Conservation (phyloP, 2,888 invertebrate species). For the Agrotis puta region DNA sequence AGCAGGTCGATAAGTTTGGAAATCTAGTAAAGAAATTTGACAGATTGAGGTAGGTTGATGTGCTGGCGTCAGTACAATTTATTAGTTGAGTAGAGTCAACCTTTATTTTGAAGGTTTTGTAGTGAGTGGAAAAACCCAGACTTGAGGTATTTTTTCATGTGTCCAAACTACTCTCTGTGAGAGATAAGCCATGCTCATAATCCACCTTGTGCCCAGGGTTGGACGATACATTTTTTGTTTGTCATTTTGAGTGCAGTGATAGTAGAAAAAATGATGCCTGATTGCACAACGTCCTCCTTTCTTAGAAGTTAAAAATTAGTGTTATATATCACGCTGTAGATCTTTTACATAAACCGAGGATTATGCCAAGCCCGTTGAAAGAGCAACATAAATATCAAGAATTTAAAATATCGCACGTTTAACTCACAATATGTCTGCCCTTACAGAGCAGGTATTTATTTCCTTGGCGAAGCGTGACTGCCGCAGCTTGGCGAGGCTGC, state of each 20-base stretch:
- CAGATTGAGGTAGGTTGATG: too few relatives aligned
- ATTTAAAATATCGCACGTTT: conserved; percentile 33
- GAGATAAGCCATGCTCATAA: not conserved
- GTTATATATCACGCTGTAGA: not conserved
- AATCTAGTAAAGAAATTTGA: too few relatives aligned
- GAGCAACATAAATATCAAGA: conserved; percentile 11
- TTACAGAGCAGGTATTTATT: conserved; percentile 58
- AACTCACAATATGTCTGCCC: conserved; percentile 24
- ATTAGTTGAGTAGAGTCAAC: too few relatives aligned
- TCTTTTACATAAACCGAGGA: conserved; percentile 6
- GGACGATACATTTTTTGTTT: too few relatives aligned
- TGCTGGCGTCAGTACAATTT: too few relatives aligned
- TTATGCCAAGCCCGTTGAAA: conserved; percentile 8
- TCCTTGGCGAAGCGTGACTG: conserved; percentile 67
- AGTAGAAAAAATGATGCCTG: not conserved
- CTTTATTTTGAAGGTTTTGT: not conserved
- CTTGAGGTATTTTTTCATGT: too few relatives aligned
- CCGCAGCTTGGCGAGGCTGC: conserved; percentile 56
- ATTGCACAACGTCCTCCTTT: too few relatives aligned
- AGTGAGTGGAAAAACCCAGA: not conserved
- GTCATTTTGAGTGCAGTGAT: not conserved
- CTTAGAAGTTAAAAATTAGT: too few relatives aligned
- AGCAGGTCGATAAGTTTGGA: too few relatives aligned
- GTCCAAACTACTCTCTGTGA: not conserved
- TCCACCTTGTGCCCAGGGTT: not conserved